These are phyloP conservation scores for Dryococelus australis DNA, from an alignment of 2,888 invertebrate species.

Conservation along the genomic window DNA sequence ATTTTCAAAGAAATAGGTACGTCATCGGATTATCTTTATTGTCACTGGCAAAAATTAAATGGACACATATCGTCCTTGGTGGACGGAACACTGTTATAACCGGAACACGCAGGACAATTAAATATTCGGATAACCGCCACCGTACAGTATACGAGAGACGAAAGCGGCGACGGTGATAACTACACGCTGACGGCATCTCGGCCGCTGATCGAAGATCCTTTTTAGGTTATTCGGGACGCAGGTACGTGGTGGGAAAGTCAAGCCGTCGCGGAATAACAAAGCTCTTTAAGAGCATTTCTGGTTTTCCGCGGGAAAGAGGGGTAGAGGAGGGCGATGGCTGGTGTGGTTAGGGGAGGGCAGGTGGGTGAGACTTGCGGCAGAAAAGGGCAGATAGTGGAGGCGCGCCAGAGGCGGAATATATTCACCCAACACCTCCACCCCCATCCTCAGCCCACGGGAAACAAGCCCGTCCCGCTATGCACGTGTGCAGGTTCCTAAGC, in stretches of 20 bases:
- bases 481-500: background rate
- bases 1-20: too few relatives aligned
- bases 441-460: background rate
- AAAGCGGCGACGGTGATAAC: background rate
- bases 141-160: background rate
- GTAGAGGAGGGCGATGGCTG: too few relatives aligned
- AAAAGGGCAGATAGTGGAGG: background rate
- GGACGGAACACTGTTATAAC: too few relatives aligned
- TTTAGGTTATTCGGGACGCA: background rate
- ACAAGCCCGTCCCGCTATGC: background rate
- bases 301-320: background rate
- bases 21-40: too few relatives aligned
- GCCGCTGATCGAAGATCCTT: background rate
- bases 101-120: too few relatives aligned
- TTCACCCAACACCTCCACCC: too few relatives aligned
- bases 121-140: too few relatives aligned
- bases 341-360: too few relatives aligned
- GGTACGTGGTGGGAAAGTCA: background rate
- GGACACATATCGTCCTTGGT: too few relatives aligned
- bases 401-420: too few relatives aligned
- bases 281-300: constrained; percentile 7
- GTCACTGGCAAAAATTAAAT: too few relatives aligned
- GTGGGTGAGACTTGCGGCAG: too few relatives aligned
- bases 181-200: background rate
- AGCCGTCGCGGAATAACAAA: background rate